These are phyloP conservation scores for Argynnis bischoffii DNA, from an alignment of 2,888 invertebrate genomes.

Conservation along the genomic window DNA sequence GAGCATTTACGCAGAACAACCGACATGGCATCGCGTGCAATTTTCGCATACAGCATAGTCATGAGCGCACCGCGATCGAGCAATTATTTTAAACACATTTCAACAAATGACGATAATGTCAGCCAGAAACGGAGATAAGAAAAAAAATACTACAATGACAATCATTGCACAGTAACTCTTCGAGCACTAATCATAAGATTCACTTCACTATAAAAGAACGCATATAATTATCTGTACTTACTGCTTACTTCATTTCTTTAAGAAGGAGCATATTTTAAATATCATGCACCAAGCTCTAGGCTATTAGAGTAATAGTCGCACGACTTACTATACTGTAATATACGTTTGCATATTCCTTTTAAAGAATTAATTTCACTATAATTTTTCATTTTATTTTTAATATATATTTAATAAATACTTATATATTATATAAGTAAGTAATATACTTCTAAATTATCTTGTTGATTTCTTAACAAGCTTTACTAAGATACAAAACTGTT, in stretches of 20 bases:
- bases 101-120: slow-evolving; percentile 81
- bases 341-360: slow-evolving; percentile 33
- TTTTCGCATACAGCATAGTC: slow-evolving; percentile 70
- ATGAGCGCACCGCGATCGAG: slow-evolving; percentile 69
- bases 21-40: slow-evolving; percentile 74
- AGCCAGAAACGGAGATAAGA: slow-evolving; percentile 67
- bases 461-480: too few relatives aligned
- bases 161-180: slow-evolving; percentile 61
- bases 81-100: slow-evolving; percentile 83
- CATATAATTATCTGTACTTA: slow-evolving; percentile 34
- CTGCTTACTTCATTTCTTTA: slow-evolving; percentile 37
- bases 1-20: slow-evolving; percentile 76
- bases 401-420: too few relatives aligned
- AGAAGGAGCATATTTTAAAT: slow-evolving; percentile 35
- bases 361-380: slow-evolving; percentile 43
- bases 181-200: slow-evolving; percentile 51
- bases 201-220: slow-evolving; percentile 39
- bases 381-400: slow-evolving; percentile 4
- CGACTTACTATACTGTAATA: slow-evolving; percentile 28
- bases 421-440: too few relatives aligned
- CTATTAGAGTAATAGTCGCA: slow-evolving; percentile 37
- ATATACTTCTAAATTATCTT: too few relatives aligned
- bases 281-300: slow-evolving; percentile 36
- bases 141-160: slow-evolving; percentile 58
- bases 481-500: too few relatives aligned